phyloP scores from a whole-genome alignment of 1,140 invertebrate species.

The Cotesia chilonis region DNA sequence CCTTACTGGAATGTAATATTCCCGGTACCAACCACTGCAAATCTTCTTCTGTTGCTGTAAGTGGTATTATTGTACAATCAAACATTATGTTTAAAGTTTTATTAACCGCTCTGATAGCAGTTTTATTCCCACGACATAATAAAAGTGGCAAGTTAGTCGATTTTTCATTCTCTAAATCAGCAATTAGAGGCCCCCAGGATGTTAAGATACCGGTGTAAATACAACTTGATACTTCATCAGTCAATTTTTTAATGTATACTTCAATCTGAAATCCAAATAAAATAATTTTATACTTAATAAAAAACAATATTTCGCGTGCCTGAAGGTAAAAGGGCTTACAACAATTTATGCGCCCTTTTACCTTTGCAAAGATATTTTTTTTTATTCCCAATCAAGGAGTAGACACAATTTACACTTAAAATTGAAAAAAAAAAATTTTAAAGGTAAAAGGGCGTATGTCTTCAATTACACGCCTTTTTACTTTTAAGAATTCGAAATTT shows the following conservation, averaged over 20 bases:
- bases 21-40: constrained; percentile 54
- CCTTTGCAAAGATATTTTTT: too few relatives aligned
- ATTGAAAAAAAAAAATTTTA: too few relatives aligned
- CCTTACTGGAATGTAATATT: constrained; percentile 39
- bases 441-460: too few relatives aligned
- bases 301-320: too few relatives aligned
- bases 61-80: constrained; percentile 49
- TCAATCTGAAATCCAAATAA: constrained; percentile 45
- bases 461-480: too few relatives aligned
- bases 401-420: too few relatives aligned
- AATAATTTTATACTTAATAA: too few relatives aligned
- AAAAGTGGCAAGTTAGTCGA: constrained; percentile 50
- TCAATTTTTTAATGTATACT: constrained; percentile 39
- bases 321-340: too few relatives aligned
- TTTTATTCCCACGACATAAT: constrained; percentile 52
- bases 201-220: constrained; percentile 54
- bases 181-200: constrained; percentile 45
- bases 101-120: constrained; percentile 49
- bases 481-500: too few relatives aligned
- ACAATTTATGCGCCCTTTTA: too few relatives aligned
- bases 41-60: constrained; percentile 49
- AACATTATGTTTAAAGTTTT: constrained; percentile 51
- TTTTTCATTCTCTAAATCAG: constrained; percentile 33
- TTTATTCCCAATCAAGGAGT: too few relatives aligned
- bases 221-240: constrained; percentile 37